Conservation (phyloP, 2,797 vertebrate genomes). For the Meriones psammophilus region DNA sequence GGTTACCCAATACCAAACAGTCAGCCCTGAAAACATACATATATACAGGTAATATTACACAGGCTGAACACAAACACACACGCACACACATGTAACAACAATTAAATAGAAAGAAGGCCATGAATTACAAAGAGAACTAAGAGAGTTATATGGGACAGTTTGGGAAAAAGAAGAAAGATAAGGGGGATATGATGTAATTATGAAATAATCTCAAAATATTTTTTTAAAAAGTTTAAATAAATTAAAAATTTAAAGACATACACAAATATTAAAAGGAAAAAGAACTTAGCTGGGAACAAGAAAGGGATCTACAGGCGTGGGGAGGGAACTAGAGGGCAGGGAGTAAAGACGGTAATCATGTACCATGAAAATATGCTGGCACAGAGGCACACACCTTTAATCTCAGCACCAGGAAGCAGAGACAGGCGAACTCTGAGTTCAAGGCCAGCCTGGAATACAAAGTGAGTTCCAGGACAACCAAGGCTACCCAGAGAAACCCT, state of each 20-base stretch:
- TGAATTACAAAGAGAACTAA: background rate
- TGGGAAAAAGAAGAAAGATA: background rate
- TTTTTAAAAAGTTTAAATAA: background rate
- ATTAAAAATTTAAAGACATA: background rate
- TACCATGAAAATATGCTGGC: background rate
- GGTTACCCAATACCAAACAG: background rate
- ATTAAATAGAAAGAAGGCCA: background rate
- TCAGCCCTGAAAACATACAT: background rate
- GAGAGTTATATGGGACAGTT: background rate
- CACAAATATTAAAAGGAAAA: background rate
- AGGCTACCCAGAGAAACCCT: no score
- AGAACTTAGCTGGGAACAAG: background rate
- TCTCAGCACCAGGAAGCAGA: no score
- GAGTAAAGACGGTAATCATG: background rate
- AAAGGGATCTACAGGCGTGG: background rate
- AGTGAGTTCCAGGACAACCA: no score
- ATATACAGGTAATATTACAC: background rate
- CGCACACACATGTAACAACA: background rate
- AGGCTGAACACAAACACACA: background rate
- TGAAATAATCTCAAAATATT: background rate
- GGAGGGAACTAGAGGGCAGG: background rate
- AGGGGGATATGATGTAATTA: background rate
- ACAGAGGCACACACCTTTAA: no score
- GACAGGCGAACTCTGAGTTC: no score
- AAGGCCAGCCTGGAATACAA: no score